Base-by-base conservation (phyloP, 2,797 vertebrate genomes). In the Gymnodraco acuticeps region DNA sequence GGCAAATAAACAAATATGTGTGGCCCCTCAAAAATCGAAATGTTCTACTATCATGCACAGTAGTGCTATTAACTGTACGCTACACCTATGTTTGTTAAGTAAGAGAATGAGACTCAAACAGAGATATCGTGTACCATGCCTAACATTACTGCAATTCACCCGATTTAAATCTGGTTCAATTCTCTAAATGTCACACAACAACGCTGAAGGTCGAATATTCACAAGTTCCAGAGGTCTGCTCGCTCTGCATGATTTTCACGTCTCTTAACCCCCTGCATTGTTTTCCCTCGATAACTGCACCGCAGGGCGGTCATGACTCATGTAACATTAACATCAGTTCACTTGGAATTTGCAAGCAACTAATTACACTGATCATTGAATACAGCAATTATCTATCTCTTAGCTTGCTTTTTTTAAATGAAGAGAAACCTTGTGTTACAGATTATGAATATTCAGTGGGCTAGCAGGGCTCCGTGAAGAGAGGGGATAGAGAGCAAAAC, bases 351-450 rank as follows among this genome's bases (percentile, higher is more conserved):
- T 87, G 85, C 81, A 68, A 69, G 82, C 86, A 89, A 90, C 92
- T 93, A 93, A 94, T 95, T 94, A 94, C 88, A 92, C 92, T 94
- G 92, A 94, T 93, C 93, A 94, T 51, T 95, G 93, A 93, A 93
- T 93, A 88, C 84, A 89, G 92, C 93, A 94, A 94, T 94, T 91
- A 94, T 91, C 87, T 81, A 75, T 89, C 82, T 83, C 84, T 84
- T 67, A 75, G 75, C 76, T 76, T 81, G 64, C 51, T 70, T 73
- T 88, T 83, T 75, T n/a, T 19, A 83, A 82, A 90, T 89, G 90
- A 91, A 90, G 90, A 85, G 90, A 90, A 92, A 87, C 75, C 87
- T 83, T 73, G 78, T 70, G 80, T 77, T 80, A 80, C 13, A 51
- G 68, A 84, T 88, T 73, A 92, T 94, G 89, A 92, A 93, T 93